phyloP scores from a whole-genome alignment of 2,113 vertebrate genomes.

The Pygathrix nemaeus region DNA sequence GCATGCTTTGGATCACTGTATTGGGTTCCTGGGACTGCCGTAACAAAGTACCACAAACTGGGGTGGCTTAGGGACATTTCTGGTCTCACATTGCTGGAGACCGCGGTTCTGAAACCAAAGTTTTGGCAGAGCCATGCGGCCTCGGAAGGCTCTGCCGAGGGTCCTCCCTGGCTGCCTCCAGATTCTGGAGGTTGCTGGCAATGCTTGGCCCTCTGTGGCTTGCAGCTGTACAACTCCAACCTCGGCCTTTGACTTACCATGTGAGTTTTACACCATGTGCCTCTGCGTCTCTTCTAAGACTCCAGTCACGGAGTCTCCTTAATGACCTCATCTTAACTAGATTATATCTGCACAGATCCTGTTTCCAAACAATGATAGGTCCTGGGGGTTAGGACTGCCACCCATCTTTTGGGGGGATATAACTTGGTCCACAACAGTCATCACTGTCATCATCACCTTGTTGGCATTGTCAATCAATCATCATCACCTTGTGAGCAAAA shows the following conservation, averaged over 20 bases:
- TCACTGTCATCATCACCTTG: no score
- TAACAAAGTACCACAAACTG: background rate
- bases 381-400: no score
- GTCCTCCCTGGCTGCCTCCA: background rate
- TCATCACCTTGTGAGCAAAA: background rate
- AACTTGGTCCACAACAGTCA: no score
- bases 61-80: background rate
- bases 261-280: background rate
- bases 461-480: background rate
- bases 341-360: background rate
- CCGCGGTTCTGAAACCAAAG: background rate
- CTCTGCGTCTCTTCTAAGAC: background rate
- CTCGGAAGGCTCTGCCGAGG: accelerated
- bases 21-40: background rate
- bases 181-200: background rate
- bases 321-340: background rate
- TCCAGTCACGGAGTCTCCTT: background rate
- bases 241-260: no score
- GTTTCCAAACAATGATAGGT: no score
- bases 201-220: no score
- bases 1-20: background rate
- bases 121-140: accelerated
- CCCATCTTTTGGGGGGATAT: background rate
- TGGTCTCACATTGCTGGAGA: background rate
- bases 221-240: background rate